Base-by-base conservation (phyloP, 1,140 invertebrate genomes). In the Lordiphosa mommai region DNA sequence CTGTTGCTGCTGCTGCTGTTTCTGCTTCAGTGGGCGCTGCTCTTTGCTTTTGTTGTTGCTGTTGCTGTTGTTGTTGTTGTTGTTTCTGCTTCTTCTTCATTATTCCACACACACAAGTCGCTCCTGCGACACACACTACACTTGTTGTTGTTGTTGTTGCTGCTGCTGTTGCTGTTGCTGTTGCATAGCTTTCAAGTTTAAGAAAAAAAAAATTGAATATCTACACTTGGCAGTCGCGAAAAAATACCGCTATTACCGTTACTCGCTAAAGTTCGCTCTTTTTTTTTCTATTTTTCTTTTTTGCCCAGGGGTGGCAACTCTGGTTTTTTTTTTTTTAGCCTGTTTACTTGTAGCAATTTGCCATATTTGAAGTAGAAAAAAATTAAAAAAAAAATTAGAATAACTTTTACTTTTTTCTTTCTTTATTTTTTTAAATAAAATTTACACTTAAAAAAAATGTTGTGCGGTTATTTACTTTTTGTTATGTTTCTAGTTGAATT, bases 21-120 rank as follows among this genome's bases (percentile, higher is more conserved):
- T 61, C 68, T 51, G 71, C 76, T 56, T 73, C 71, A 50, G 58
- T 53, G 41, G 52, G 53, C 53, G 56, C 70, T 53, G 57, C 61
- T 58, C 47, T 64, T 16, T 36, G 68, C 30, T 37, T 37, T 70
- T 69, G 68, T 64, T 64, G 46, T 32, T 60, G 61, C 46, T 58
- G 68, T 63, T 56, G 68, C 63, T 56, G 47, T 49, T 69, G 64
- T 52, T 72, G 65, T 34, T 80, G 76, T 53, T 76, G 72, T 58
- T 82, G 77, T 52, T 82, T 71, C 59, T 82, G 72, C 77, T 82
- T 84, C 59, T 82, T 77, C 77, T 77, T 84, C 77, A 77, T 84
- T 61, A 76, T 84, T 71, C 40, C 66, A 66, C 61, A 58, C 72
- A 57, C 71, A 82, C 58, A 76, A 55, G 61, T 64, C 65, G 71